A percentile compares a stretch with the other conserved stretches of the same genome.
Conservation (phyloP, 2,888 invertebrate genomes). For the Malthinus flaveolus region DNA sequence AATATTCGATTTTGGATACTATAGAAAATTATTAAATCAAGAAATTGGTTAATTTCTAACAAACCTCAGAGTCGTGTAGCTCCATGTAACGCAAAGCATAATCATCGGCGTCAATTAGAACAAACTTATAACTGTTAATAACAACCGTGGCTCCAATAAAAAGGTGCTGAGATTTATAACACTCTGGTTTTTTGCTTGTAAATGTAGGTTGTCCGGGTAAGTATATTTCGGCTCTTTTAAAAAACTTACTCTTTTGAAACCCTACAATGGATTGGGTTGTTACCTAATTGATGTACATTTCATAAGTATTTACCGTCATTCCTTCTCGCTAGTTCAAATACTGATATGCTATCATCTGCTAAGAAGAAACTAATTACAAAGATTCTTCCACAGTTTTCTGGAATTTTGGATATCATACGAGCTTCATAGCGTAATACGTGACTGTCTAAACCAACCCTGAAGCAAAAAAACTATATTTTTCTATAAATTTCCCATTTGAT, state of each 20-base stretch:
- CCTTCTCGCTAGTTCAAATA: constrained; percentile 76
- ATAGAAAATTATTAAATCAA: constrained; percentile 15
- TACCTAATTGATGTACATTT: neutral
- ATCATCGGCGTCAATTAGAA: constrained; percentile 80
- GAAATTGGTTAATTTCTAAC: constrained; percentile 9
- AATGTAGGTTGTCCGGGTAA: constrained; percentile 75
- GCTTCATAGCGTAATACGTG: constrained; percentile 80
- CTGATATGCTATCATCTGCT: constrained; percentile 81
- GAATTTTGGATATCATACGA: constrained; percentile 72
- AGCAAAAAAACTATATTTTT: constrained; percentile 36
- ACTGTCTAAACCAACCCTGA: constrained; percentile 72
- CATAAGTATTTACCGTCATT: constrained; percentile 64
- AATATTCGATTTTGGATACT: constrained; percentile 78
- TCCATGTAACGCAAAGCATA: constrained; percentile 90
- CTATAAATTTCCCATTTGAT: neutral
- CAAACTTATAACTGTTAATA: constrained; percentile 77
- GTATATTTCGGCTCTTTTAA: constrained; percentile 69
- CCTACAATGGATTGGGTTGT: constrained; percentile 30
- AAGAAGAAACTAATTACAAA: constrained; percentile 84
- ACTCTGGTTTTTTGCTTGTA: constrained; percentile 70
- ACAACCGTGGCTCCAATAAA: constrained; percentile 80
- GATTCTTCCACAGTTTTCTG: constrained; percentile 65
- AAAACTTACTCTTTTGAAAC: constrained; percentile 64
- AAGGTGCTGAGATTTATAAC: constrained; percentile 79
- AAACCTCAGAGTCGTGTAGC: constrained; percentile 70